Base-by-base conservation (phyloP, 2,797 vertebrate genomes). In the Lerista edwardsae region DNA sequence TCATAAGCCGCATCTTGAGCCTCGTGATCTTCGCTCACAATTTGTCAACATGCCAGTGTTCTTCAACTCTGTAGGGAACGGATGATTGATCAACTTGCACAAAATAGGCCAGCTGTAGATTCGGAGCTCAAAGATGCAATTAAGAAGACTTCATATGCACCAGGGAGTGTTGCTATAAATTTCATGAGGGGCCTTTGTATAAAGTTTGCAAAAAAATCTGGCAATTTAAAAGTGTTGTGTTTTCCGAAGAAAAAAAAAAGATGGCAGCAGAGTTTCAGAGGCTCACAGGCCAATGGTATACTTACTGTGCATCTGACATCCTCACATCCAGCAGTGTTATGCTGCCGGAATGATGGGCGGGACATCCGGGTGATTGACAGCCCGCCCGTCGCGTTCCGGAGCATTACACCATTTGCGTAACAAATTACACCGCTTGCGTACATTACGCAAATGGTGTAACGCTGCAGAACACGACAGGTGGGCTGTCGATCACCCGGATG, bases 31-130 rank as follows among this genome's bases (percentile, higher is more conserved):
- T 77, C 74, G 55, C 76, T 76, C 55, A 61, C 55, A 86, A 82
- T 86, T 82, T 86, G 73, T 82, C 51, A 76, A 27, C 25, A 12
- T 75, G 84, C 84, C 77, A 85, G 73, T 55, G 31, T 80, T 65
- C 71, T 81, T 86, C 51, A 62, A 31, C 57, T 82, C 59, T 39
- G 31, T 44, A 51, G 9, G 34, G 67, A 77, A 71, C 73, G 39
- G 55, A 76, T 76, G 79, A 86, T 81, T 81, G n/a, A 86, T 76
- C 79, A 62, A 39, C 41, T 71, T 86, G 84, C 65, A 61, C 67
- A 77, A 81, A 86, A 71, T 29, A 86, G 79, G 31, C 79, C 84
- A 86, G 84, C 79, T 86, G 73, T 81, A 86, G 84, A 86, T 86
- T 36, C 59, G 76, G 73, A 77, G 44, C 55, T 76, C 55, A 64